Evolutionary conservation across 2,113 vertebrate species (phyloP), one percentile per base, ranked within the genome.

Genomic region (Esox niger): DNA sequence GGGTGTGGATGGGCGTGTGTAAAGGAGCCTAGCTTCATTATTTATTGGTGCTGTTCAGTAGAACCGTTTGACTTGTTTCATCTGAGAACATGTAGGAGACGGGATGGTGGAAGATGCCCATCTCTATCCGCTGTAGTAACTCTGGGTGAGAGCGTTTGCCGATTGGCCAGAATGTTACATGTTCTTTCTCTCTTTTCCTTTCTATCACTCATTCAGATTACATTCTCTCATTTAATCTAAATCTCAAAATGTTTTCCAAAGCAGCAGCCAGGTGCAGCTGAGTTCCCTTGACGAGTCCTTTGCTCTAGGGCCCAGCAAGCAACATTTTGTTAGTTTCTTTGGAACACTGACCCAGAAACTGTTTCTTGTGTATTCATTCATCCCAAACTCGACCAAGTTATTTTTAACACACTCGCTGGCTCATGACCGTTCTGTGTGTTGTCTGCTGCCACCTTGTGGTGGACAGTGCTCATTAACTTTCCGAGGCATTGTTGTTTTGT

Each of bases 361-460:
- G 54, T 13, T 56, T 26, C 21, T 23, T 27, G 54, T 11, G 23
- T 27, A 6, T 27, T 56, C 7, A 1, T 56, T 26, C 54, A 54
- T 9, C 9, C n/a, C 49, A 7, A 54, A 54, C 10, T 21, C 1
- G 25, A 23, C 10, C 25, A 57, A 9, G 1, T 27, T 4, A 27
- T 26, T 20, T 7, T 2, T 25, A 10, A 57, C 55, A 7, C 15
- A 13, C 11, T 13, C 25, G 6, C n/a, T 26, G 23, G 25, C 8
- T 57, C 6, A 4, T 27, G 9, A 4, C 10, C 55, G 8, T 38
- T 46, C 27, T 47, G 47, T 49, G 49, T 38, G 62, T 59, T n/a
- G 43, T 84, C 47, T 88, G 81, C 81, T 84, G 13, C 86, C 87
- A 79, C 70, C 87, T 81, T 77, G 84, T 88, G 87, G 87, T 27